Evolutionary conservation across 2,797 vertebrate species (phyloP).

Genomic region (Lophius americanus): DNA sequence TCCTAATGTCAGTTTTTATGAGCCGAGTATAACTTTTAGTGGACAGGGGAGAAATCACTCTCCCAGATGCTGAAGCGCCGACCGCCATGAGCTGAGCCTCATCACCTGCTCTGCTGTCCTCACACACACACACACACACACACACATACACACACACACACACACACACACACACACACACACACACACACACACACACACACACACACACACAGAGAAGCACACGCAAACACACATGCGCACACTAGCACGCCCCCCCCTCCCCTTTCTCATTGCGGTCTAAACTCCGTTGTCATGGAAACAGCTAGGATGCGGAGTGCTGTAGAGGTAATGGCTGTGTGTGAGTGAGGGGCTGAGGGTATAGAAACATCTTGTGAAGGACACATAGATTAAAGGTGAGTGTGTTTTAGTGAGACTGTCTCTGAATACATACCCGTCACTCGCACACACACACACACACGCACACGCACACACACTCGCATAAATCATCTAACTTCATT

Average conservation of each 20-base stretch:
- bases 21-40: conserved; percentile 70
- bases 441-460: conserved; percentile 5
- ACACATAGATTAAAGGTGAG: conserved; percentile 68
- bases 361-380: conserved; percentile 67
- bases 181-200: neutral
- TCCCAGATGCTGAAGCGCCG: conserved; percentile 59
- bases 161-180: too few species aligned
- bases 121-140: conserved; percentile 30
- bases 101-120: conserved; percentile 67
- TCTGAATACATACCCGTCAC: conserved; percentile 10
- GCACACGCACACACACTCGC: conserved; percentile 1
- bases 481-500: conserved; percentile 4
- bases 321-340: conserved; percentile 44
- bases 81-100: conserved; percentile 54
- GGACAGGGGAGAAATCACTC: conserved; percentile 59
- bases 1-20: conserved; percentile 1
- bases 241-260: neutral
- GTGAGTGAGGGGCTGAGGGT: conserved; percentile 44
- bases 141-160: too few species aligned
- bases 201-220: conserved; percentile 22
- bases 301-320: conserved; percentile 80
- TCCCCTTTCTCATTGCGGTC: conserved; percentile 61
- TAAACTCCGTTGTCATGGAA: conserved; percentile 80
- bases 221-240: conserved; percentile 4
- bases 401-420: conserved; percentile 42